Conservation (phyloP, 2,797 vertebrate species). For the Monodelphis domestica region DNA sequence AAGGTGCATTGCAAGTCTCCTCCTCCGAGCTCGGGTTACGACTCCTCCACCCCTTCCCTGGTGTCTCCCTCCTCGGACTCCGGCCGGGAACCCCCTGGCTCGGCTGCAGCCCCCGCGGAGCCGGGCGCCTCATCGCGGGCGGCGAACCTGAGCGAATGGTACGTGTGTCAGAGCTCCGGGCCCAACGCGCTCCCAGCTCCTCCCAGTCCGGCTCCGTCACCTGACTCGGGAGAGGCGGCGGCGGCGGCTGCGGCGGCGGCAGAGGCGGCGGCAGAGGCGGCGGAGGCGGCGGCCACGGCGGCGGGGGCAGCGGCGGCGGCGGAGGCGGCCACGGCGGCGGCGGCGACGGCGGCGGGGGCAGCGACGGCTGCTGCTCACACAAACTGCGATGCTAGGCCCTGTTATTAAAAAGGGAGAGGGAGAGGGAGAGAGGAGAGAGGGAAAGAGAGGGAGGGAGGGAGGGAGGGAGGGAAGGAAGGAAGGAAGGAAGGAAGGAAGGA, state of each 20-base stretch:
- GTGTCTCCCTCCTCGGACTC: constrained; percentile 95
- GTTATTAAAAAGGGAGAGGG: constrained; percentile 80
- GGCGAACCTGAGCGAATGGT: constrained; percentile 97
- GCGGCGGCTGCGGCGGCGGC: background rate
- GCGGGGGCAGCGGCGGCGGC: constrained; percentile 85
- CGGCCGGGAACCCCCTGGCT: constrained; percentile 90
- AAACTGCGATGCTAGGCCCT: constrained; percentile 85
- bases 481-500: background rate
- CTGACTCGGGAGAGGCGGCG: constrained; percentile 83
- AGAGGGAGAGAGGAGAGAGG: too few relatives aligned
- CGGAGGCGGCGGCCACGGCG: background rate
- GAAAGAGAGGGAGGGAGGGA: too few relatives aligned
- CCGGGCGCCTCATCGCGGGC: constrained; percentile 82
- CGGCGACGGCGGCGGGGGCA: constrained; percentile 77
- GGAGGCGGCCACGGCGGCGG: background rate
- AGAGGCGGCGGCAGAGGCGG: constrained; percentile 66
- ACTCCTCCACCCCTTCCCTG: constrained; percentile 94
- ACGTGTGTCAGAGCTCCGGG: constrained; percentile 94
- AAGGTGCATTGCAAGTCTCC: constrained; percentile 99
- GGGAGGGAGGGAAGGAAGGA: too few relatives aligned
- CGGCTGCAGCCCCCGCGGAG: constrained; percentile 88
- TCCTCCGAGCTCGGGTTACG: constrained; percentile 96
- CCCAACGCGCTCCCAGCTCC: constrained; percentile 87
- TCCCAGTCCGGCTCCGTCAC: constrained; percentile 84
- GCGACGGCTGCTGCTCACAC: constrained; percentile 85